These are phyloP conservation scores for Mastomys coucha DNA, from an alignment of 2,113 vertebrate genomes.

Conservation along the genomic window DNA sequence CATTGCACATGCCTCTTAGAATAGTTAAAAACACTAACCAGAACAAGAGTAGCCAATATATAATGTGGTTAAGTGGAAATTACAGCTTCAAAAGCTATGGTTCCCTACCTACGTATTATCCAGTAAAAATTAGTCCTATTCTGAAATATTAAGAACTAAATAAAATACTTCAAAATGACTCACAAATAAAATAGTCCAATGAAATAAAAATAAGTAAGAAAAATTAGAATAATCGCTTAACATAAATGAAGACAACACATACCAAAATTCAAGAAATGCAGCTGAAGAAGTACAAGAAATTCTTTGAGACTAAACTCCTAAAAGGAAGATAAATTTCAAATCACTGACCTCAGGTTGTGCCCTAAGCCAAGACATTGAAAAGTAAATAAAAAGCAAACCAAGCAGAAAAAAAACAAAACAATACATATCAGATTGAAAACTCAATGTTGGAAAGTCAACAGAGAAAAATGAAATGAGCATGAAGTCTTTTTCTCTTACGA, in stretches of 20 bases:
- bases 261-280: neutral
- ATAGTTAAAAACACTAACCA: neutral
- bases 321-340: neutral
- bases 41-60: neutral
- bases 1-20: neutral
- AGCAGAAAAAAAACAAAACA: neutral
- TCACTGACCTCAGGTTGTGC: neutral
- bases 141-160: neutral
- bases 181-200: neutral
- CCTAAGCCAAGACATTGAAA: neutral
- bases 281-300: neutral
- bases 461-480: neutral
- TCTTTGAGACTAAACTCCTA: neutral
- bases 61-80: neutral
- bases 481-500: neutral
- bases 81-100: neutral
- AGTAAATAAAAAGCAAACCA: neutral
- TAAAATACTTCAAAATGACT: neutral
- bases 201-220: neutral
- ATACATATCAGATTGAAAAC: neutral
- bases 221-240: neutral
- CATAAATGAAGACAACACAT: neutral
- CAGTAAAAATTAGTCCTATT: neutral
- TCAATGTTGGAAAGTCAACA: neutral
- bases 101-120: neutral